Percentiles rank a stretch among this genome's conserved stretches.
Conservation (phyloP, 2,888 invertebrate genomes). For the Proisotoma minuta region DNA sequence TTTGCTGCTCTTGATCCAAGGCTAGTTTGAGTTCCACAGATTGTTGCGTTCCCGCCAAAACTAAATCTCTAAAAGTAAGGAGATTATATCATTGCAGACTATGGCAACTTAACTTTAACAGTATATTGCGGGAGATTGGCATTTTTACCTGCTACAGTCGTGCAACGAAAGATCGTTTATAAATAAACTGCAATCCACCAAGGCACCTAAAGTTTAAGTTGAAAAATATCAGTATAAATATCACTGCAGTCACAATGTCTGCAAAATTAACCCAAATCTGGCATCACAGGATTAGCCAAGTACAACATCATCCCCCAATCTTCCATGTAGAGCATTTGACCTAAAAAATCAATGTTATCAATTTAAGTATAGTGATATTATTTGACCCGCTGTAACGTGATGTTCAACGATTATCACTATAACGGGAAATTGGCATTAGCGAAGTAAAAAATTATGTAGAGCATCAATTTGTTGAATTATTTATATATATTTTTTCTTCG, state of each 20-base stretch:
- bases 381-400: not conserved
- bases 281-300: conserved; percentile 52
- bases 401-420: too few species aligned
- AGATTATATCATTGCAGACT: not conserved
- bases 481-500: too few species aligned
- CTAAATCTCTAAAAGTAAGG: conserved; percentile 54
- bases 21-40: conserved; percentile 93
- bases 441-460: too few species aligned
- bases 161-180: conserved; percentile 99
- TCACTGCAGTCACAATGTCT: too few species aligned
- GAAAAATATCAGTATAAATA: too few species aligned
- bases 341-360: conserved; percentile 53
- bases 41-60: conserved; percentile 94
- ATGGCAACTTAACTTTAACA: not conserved
- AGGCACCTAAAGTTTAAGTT: conserved; percentile 54
- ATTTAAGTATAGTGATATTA: not conserved
- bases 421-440: too few species aligned
- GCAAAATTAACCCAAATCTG: too few species aligned
- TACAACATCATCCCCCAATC: conserved; percentile 98
- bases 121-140: too few species aligned
- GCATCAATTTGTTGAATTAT: too few species aligned
- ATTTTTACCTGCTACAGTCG: conserved; percentile 91
- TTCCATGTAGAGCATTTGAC: conserved; percentile 98
- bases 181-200: conserved; percentile 87
- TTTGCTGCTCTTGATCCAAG: conserved; percentile 91